A percentile compares a stretch with the other conserved stretches of the same genome.
These are phyloP conservation scores for Spilogale gracilis DNA, from an alignment of 2,113 vertebrate genomes.

Conservation along the genomic window DNA sequence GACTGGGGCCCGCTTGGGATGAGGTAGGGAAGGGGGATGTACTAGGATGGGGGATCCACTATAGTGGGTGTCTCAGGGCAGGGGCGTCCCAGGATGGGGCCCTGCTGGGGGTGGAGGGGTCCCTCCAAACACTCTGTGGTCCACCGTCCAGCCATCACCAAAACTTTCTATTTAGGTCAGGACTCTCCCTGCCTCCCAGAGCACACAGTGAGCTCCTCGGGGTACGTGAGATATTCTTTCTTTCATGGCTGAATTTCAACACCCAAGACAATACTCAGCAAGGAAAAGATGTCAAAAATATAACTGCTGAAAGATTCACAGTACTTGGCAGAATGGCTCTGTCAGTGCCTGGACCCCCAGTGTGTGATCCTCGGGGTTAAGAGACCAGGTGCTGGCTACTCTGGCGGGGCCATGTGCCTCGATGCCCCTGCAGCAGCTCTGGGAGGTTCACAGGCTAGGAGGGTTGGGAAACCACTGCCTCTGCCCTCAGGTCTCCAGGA, in stretches of 20 bases:
- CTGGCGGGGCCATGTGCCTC: neutral
- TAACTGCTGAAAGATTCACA: neutral
- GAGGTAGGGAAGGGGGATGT: neutral
- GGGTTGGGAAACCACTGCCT: too few species aligned
- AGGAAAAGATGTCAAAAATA: neutral
- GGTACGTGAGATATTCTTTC: neutral
- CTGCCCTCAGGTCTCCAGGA: neutral
- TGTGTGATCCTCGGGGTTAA: neutral
- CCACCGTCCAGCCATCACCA: neutral
- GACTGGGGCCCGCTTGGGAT: neutral
- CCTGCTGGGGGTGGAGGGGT: neutral
- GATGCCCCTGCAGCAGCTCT: neutral
- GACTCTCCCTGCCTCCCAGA: neutral
- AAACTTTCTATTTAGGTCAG: too few species aligned
- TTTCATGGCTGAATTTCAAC: neutral
- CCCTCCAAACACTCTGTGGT: neutral
- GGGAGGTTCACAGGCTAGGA: neutral
- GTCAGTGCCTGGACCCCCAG: neutral
- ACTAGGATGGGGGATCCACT: neutral
- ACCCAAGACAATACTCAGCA: neutral
- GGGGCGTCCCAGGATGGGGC: neutral
- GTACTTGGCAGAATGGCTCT: neutral
- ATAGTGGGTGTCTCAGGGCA: neutral
- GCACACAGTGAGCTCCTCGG: accelerated
- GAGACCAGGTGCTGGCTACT: accelerated